A percentile compares a stretch with the other conserved stretches of the same genome.
Conservation (phyloP, 1,140 invertebrate genomes). For the Tachypleus tridentatus region DNA sequence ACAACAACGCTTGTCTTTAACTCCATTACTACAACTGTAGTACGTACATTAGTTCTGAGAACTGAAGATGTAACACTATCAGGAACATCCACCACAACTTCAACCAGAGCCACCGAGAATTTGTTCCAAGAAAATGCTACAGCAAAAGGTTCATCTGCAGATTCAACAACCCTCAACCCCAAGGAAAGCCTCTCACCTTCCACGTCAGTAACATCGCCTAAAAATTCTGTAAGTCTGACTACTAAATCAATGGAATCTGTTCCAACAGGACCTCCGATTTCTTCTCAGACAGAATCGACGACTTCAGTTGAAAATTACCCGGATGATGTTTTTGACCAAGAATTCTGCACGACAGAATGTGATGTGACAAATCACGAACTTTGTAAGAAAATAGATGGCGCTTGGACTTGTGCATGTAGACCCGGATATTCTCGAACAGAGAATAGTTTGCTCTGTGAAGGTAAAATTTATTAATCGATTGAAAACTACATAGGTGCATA, state of each 20-base stretch:
- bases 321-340: neutral
- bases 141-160: neutral
- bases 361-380: conserved; percentile 64
- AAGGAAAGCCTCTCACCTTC: conserved; percentile 1
- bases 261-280: conserved; percentile 4
- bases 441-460: conserved; percentile 69
- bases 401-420: conserved; percentile 19
- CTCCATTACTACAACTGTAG: conserved; percentile 20
- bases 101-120: neutral
- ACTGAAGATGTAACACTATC: conserved; percentile 15
- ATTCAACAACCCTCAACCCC: neutral
- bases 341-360: conserved; percentile 45
- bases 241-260: conserved; percentile 5
- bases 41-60: conserved; percentile 21
- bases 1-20: conserved; percentile 23
- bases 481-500: too few relatives aligned
- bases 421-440: conserved; percentile 54
- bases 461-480: conserved; percentile 33
- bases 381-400: conserved; percentile 40
- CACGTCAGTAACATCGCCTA: conserved; percentile 4
- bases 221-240: too few relatives aligned
- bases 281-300: neutral
- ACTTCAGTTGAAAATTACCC: neutral
- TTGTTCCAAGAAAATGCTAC: neutral
- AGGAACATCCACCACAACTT: conserved; percentile 1